Base-by-base conservation (phyloP, 1,140 invertebrate genomes). In the Vanessa tameamea region DNA sequence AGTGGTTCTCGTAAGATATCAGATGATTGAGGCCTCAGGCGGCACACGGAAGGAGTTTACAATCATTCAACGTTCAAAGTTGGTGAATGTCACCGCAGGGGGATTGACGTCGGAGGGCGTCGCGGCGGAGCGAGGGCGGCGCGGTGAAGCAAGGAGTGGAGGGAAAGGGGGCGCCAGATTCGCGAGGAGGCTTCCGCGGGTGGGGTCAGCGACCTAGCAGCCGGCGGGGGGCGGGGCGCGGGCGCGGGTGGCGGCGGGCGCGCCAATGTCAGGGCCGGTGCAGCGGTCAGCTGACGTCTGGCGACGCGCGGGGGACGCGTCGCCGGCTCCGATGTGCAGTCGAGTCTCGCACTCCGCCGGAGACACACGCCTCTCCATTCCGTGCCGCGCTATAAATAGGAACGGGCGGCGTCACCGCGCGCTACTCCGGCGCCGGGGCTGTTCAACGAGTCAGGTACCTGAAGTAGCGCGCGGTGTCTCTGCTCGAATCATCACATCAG, bases 401-500 rank as follows among this genome's bases (percentile, higher is more conserved):
- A 83, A 73, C 82, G 77, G 82, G 83, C 83, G 86, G 79, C 73
- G 85, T 81, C 86, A 80, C 81, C 86, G 86, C 87, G 90, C 88
- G 88, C 90, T 90, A 90, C 88, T 88, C 88, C 75, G 89, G 87
- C 89, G 88, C 88, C 88, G 82, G 82, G 87, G 82, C 88, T 90
- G 95, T 95, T 93, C 92, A 87, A 88, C 86, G 91, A 98, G 97
- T 98, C 97, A 98, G 97, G 97, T 98, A 98, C 97, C 97, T 97
- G 97, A 97, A 98, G 97, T 98, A 98, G 97, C 97, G 97, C 97
- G 97, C 97, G 97, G 93, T 93, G 96, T 94, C 94, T 85, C 87
- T 85, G 82, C 87, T 86, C 69, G 23, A 13, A 76, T 50, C 72
- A 68, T 75, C 73, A 47, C 67, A 23, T 12, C 37, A 37, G 68